Base-by-base conservation (phyloP, 2,113 vertebrate genomes). In the Xenus cinereus region DNA sequence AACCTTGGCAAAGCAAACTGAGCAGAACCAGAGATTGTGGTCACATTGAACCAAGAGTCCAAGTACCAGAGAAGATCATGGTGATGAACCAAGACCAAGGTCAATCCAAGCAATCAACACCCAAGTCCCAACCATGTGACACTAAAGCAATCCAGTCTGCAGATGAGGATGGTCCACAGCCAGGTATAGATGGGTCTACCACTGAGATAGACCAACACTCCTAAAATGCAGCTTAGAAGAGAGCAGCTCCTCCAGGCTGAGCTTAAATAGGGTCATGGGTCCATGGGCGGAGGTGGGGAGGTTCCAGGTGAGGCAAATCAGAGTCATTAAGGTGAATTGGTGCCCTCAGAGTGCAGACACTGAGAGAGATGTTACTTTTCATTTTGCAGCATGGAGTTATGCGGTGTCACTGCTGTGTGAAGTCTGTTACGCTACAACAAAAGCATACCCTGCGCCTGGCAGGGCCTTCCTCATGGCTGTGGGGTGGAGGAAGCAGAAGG, bases 201-300 rank as follows among this genome's bases (percentile, higher is more conserved):
- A 0, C 19, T 4, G 1, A 30, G 1, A 20, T 0, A 32, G 1
- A 35, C 0, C 8, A 43, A 2, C 7, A 9, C 3, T 3, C 1
- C 9, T 3, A 5, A 2, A 53, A 1, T 7, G 12, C 1, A 19
- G 4, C 6, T 30, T 12, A 30, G 18, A 63, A n/a, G 0, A 6
- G 0, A 13, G 0, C 0, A 10, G 0, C 0, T 4, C 0, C 5
- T 39, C 14, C 16, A 60, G 30, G n/a, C 28, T 35, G 33, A 60
- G 53, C 73, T 79, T 78, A 73, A 84, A 48, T 59, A 66, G 39
- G 14, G 26, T 41, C 18, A 4, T 16, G 9, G 54, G 50, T 27
- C 18, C 10, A 7, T 9, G 23, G 39, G 62, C 0, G 19, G 32
- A 54, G 51, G 32, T n/a, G 59, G 14, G 27, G 33, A 57, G 12